These are phyloP conservation scores for Siderastrea radians DNA, from an alignment of 92 coral and sea anemone genomes.

Conservation along the genomic window DNA sequence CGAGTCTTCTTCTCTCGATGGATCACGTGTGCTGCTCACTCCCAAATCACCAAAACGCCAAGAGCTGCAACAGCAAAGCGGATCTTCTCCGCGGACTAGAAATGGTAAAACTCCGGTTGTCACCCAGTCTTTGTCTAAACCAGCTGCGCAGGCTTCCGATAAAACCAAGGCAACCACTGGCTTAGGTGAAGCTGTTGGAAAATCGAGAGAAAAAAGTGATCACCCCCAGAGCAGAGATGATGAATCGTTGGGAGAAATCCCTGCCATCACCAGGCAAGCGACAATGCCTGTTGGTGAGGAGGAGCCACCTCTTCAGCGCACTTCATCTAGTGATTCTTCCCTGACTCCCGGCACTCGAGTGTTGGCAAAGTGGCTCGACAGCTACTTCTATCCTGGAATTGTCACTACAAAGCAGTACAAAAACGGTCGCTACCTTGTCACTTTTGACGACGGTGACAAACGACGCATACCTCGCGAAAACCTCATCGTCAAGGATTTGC, in stretches of 20 bases:
- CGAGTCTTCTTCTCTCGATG: conserved; percentile 29
- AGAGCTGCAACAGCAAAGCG: conserved; percentile 1
- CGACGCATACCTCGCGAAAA: conserved; percentile 75
- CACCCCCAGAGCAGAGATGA: background rate
- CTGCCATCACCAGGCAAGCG: conserved; percentile 38
- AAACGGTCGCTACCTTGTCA: conserved; percentile 60
- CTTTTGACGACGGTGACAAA: conserved; percentile 94
- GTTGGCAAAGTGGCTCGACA: conserved; percentile 93
- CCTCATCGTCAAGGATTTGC: conserved; percentile 74
- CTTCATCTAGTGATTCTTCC: conserved; percentile 32
- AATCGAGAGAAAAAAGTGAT: background rate
- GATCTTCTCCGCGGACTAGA: conserved; percentile 52
- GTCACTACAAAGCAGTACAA: conserved; percentile 71
- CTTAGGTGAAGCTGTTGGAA: background rate
- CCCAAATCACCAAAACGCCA: conserved; percentile 19
- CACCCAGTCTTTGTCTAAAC: conserved; percentile 8
- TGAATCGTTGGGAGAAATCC: conserved; percentile 13
- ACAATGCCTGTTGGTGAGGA: conserved; percentile 40
- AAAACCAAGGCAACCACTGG: background rate
- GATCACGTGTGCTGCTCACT: conserved; percentile 29
- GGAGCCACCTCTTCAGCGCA: conserved; percentile 31
- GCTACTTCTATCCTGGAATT: conserved; percentile 88
- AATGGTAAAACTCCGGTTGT: background rate
- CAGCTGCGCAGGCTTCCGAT: background rate
- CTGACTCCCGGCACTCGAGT: conserved; percentile 82